Evolutionary conservation across 2,888 invertebrate species (phyloP).

Genomic region (Atethmia centrago): DNA sequence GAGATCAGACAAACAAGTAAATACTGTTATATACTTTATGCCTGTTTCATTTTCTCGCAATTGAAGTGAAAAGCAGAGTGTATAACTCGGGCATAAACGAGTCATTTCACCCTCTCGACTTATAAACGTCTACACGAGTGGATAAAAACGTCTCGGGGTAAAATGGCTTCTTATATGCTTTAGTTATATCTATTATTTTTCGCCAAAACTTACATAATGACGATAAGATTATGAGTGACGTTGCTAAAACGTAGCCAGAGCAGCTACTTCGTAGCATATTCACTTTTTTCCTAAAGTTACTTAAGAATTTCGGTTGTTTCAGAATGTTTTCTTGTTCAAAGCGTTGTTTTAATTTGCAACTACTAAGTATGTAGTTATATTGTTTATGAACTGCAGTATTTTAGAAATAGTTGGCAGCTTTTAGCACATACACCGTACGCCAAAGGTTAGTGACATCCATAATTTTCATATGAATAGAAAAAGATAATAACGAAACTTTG

Average conservation of each 20-base stretch:
- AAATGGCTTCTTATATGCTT: too few species aligned
- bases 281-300: background rate
- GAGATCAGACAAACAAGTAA: too few species aligned
- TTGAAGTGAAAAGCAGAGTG: too few species aligned
- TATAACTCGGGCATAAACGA: too few species aligned
- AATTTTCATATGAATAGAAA: background rate
- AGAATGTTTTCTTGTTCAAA: conserved; percentile 29
- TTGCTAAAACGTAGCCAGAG: background rate
- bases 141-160: too few species aligned
- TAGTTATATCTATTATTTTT: too few species aligned
- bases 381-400: conserved; percentile 2
- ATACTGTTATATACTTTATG: too few species aligned
- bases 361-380: background rate
- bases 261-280: background rate
- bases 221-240: background rate
- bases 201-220: background rate
- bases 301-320: conserved; percentile 3
- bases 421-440: background rate
- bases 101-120: too few species aligned
- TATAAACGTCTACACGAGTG: too few species aligned
- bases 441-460: background rate
- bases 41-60: too few species aligned
- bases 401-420: background rate
- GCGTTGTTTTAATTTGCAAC: conserved; percentile 3
- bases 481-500: conserved; percentile 71